Evolutionary conservation across 2,888 invertebrate species (phyloP), one percentile per base, ranked within the genome.

Genomic region (Drosophila differens): DNA sequence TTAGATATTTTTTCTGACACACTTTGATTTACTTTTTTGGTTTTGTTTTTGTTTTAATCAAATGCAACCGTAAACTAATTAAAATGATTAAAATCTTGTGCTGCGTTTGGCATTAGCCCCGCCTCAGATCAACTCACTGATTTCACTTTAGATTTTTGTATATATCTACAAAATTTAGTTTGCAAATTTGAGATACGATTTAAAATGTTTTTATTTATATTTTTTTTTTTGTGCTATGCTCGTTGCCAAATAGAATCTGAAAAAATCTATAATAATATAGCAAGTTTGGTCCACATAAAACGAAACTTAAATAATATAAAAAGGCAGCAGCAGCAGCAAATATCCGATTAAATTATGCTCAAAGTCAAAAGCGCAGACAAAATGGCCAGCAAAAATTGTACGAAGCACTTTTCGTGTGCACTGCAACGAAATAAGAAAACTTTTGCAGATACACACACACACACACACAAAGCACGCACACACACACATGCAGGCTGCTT

Each of bases 311-410:
- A 88, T 88, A 90, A 89, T 74, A 74, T 71, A 82, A 71, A 69
- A 69, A 59, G 80, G 75, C 71, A 66, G 61, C 69, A 75, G 75
- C 70, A 75, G 75, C 76, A 85, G 32, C 41, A 91, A 91, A 90
- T 91, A 91, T 88, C 87, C 87, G 87, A 91, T 88, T 88, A 90
- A 91, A 87, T 87, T 87, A 87, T 91, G 79, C 86, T 87, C 91
- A 86, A 91, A 89, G 88, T 91, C 85, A 89, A 89, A 89, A 89
- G 91, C 75, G 80, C 82, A 77, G 77, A 79, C 85, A 87, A 82
- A 90, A 82, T 89, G 78, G 82, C 78, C 87, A 81, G 78, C 86
- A 82, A 83, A 79, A 81, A 47, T 47, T 81, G 85, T 76, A 53
- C 82, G 70, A 89, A 90, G 87, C 81, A 85, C 90, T 90, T 82